Base-by-base conservation (phyloP, 2,888 invertebrate genomes). In the Apomyelois bistriatella region DNA sequence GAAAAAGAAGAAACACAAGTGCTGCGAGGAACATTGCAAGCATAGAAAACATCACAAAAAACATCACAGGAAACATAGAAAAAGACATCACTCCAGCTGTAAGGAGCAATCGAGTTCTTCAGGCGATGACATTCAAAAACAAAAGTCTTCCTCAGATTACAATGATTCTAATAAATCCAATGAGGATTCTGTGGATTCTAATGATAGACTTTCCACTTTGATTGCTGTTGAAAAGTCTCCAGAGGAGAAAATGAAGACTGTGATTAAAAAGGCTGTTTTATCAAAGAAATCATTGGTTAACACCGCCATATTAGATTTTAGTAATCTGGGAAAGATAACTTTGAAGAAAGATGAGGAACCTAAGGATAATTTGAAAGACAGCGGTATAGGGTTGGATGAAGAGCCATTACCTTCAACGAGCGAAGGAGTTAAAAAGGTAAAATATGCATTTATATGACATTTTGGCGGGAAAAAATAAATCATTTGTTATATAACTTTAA, bases 11-110 rank as follows among this genome's bases (percentile, higher is more conserved):
- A 94, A 93, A 65, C 94, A 94, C 69, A 93, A 93, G 74, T 94
- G 93, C 66, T 91, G 91, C 64, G 94, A 94, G 58, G 94, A 94
- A 57, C 91, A 93, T 61, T 93, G 95, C 67, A 95, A 94, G 66
- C 94, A 94, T 62, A 92, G 93, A 54, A 92, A 92, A 55, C 95
- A 95, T 69, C 95, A 95, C 65, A 95, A 95, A 78, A 96, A 95
- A 74, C 93, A 93, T 57, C 95, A 95, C 68, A 93, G 93, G 62
- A 95, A 95, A 81, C 95, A 95, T 68, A 94, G 94, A 76, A 95
- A 94, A 71, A 93, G 94, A 72, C 93, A 95, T 79, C 93, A 94
- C 53, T 90, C 90, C 0, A 79, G 79, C 53, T 79, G 82, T 62
- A 90, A 89, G 67, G 90, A 90, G 52, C 88, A 80, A 42, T 89